phyloP scores from a whole-genome alignment of 2,888 invertebrate species.

The Drosophila paranaensis region DNA sequence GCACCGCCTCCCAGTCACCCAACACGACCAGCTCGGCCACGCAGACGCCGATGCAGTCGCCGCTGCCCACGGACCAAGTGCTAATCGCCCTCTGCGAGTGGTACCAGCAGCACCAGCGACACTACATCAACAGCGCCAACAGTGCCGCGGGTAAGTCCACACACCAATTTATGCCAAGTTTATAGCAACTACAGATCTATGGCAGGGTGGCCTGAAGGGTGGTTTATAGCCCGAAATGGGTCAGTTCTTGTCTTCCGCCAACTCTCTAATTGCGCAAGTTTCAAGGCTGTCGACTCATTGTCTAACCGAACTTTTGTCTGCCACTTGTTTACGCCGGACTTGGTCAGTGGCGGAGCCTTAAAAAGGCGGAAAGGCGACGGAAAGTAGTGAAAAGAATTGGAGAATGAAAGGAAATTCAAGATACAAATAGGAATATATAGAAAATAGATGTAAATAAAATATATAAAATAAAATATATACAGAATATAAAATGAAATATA shows the following conservation, averaged over 20 bases:
- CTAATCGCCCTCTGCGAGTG: conserved; percentile 84
- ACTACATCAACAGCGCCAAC: conserved; percentile 62
- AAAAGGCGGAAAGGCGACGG: not conserved
- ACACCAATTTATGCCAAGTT: too few relatives aligned
- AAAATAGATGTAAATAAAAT: too few relatives aligned
- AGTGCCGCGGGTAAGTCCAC: conserved; percentile 74
- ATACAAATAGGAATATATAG: too few relatives aligned
- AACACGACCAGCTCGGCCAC: conserved; percentile 83
- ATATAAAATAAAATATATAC: too few relatives aligned
- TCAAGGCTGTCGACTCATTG: conserved; percentile 56
- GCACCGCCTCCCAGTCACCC: conserved; percentile 82
- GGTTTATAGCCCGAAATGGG: conserved; percentile 39
- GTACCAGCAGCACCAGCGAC: conserved; percentile 74
- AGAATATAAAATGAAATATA: too few relatives aligned
- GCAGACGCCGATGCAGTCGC: conserved; percentile 82
- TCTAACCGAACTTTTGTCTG: conserved; percentile 1
- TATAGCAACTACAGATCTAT: not conserved
- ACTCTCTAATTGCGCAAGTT: conserved; percentile 37
- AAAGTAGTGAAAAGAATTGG: too few relatives aligned
- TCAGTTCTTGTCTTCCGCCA: conserved; percentile 32
- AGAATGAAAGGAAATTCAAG: too few relatives aligned
- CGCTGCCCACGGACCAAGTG: conserved; percentile 80
- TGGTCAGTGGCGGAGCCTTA: not conserved
- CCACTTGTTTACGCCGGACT: not conserved
- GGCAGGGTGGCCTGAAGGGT: too few relatives aligned